Conservation (phyloP, 2,113 vertebrate genomes). For the Pterophyllum scalare region DNA sequence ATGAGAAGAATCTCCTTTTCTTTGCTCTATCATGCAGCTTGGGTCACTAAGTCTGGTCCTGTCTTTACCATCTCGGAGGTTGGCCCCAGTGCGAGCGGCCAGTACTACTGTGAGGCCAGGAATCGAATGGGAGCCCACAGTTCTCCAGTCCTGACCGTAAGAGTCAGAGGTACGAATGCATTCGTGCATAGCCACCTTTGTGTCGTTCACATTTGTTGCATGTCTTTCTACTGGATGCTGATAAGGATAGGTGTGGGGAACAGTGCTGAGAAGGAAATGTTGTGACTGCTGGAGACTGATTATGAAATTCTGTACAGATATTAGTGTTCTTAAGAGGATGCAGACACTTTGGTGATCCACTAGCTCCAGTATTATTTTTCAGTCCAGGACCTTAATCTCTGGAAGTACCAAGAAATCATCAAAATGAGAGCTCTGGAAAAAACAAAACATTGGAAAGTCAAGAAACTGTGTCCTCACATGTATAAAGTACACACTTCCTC, state of each 20-base stretch:
- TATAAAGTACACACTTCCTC: not conserved
- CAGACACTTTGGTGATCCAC: not conserved
- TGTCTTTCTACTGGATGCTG: not conserved
- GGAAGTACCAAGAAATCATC: not conserved
- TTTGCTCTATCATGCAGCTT: constrained; percentile 54
- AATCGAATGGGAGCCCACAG: constrained; percentile 80
- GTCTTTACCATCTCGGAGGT: constrained; percentile 82
- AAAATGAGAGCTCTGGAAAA: not conserved
- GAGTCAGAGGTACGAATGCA: constrained; percentile 75
- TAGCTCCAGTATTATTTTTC: not conserved
- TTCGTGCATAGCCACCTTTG: not conserved
- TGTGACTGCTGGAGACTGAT: not conserved
- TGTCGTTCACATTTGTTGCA: not conserved
- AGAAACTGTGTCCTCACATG: not conserved
- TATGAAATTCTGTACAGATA: not conserved
- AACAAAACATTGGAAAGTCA: not conserved
- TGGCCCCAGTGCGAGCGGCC: constrained; percentile 77
- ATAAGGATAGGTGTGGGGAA: not conserved
- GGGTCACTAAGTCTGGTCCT: constrained; percentile 77
- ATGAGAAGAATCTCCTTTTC: constrained; percentile 1
- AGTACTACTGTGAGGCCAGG: constrained; percentile 83
- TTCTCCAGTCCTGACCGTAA: constrained; percentile 81
- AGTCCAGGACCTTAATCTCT: not conserved
- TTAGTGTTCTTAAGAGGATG: not conserved
- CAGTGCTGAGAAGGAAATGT: not conserved